Base-by-base conservation (phyloP, 2,113 vertebrate species). In the Triplophysa siluroides region DNA sequence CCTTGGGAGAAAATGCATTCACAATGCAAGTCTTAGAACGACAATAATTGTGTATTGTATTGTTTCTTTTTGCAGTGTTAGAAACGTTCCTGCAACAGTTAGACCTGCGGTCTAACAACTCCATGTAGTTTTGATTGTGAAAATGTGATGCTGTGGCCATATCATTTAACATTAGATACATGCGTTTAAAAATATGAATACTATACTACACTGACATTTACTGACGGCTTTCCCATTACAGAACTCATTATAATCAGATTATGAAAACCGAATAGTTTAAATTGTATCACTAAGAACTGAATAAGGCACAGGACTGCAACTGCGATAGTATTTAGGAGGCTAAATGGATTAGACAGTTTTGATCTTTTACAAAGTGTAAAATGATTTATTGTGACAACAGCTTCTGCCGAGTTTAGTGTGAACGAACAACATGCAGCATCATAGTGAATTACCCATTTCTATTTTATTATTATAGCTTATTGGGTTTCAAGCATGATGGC, bases 81-180 rank as follows among this genome's bases (percentile, higher is more conserved):
- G 52, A 47, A 71, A 58, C 67, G 16, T 63, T 64, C 56, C 52
- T 24, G 16, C 72, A 69, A 50, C 41, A 68, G 50, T 79, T 64
- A 50, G 63, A 50, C 69, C 29, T 58, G 13, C 45, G 50, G 67
- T 75, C 45, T 60, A 83, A 72, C 69, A 83, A 29, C 70, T 75
- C 70, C 62, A 63, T 66, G 58, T 66, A 23, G 62, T 56, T 70
- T 60, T 45, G 38, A 21, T 26, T 70, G 56, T 69, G 23, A 78
- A 60, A 56, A 69, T 43, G 10, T 19, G 16, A 26, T 47, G 16
- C 47, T 78, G 62, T 61, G 38, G 23, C 16, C 23, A 47, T 1
- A 33, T 18, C 18, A 73, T 66, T 56, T 61, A n/a, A 21, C 23
- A 52, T 29, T n/a, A 23, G 18, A 19, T 63, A 54, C 33, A 26